These are phyloP conservation scores for Notocelia uddmanniana DNA, from an alignment of 2,888 invertebrate genomes.

Conservation along the genomic window DNA sequence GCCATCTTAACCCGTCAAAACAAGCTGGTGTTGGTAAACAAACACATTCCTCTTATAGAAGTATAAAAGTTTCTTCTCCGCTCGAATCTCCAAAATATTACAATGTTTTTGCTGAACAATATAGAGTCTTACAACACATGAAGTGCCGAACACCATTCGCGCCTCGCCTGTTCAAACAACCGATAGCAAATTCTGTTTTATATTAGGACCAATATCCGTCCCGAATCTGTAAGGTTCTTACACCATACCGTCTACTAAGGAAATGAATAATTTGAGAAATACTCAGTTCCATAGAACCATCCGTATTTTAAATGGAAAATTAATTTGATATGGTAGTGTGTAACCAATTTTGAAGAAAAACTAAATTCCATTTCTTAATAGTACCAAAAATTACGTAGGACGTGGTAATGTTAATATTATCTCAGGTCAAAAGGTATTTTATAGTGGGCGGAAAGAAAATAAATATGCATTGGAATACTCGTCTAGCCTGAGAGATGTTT, in stretches of 20 bases:
- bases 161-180: conserved; percentile 10
- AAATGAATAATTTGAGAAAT: background rate
- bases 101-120: conserved; percentile 26
- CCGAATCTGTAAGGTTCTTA: conserved; percentile 5
- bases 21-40: conserved; percentile 41
- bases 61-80: conserved; percentile 30
- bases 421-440: conserved; percentile 36
- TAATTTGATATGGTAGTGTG: background rate
- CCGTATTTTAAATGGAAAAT: conserved; percentile 4
- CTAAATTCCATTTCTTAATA: conserved; percentile 12
- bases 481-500: conserved; percentile 3
- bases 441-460: conserved; percentile 28
- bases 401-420: conserved; percentile 32
- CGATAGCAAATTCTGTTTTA: background rate
- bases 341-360: background rate
- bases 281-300: background rate
- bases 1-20: conserved; percentile 18
- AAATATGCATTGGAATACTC: conserved; percentile 3
- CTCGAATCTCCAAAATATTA: conserved; percentile 16
- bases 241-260: background rate
- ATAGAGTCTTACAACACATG: conserved; percentile 1
- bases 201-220: background rate
- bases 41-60: conserved; percentile 36
- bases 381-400: conserved; percentile 14
- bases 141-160: conserved; percentile 13